A percentile compares a stretch with the other conserved stretches of the same genome.
Conservation (phyloP, 1,140 invertebrate species). For the Trachymyrmex cornetzi region DNA sequence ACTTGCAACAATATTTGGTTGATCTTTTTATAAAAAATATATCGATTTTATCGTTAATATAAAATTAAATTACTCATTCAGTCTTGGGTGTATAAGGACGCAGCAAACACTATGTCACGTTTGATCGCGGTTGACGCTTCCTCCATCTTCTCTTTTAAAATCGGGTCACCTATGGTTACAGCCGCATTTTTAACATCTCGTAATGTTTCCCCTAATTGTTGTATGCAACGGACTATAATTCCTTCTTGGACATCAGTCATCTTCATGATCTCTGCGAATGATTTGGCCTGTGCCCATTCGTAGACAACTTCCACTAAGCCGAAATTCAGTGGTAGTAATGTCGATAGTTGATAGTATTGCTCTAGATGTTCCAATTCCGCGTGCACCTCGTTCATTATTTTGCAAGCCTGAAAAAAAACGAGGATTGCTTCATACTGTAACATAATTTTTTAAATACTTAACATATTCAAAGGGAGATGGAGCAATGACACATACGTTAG, state of each 20-base stretch:
- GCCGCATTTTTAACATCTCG: slow-evolving; percentile 97
- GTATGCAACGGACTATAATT: slow-evolving; percentile 98
- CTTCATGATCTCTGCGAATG: slow-evolving; percentile 97
- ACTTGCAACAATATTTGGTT: slow-evolving; percentile 32
- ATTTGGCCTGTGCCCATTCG: slow-evolving; percentile 96
- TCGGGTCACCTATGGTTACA: slow-evolving; percentile 96
- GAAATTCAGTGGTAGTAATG: slow-evolving; percentile 93
- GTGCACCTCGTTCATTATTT: slow-evolving; percentile 79
- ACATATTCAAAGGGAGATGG: not conserved
- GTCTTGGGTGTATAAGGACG: slow-evolving; percentile 96
- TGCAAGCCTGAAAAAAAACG: slow-evolving; percentile 64
- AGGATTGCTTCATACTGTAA: not conserved
- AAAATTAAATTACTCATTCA: slow-evolving; percentile 54
- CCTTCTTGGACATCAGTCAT: slow-evolving; percentile 98
- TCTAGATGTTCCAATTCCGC: slow-evolving; percentile 79
- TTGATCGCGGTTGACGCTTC: slow-evolving; percentile 97
- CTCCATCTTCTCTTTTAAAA: slow-evolving; percentile 97
- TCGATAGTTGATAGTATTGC: slow-evolving; percentile 77
- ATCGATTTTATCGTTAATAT: slow-evolving; percentile 37
- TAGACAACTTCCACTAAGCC: slow-evolving; percentile 97
- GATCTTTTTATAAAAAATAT: slow-evolving; percentile 55
- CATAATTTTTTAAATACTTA: slow-evolving; percentile 1
- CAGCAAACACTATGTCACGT: slow-evolving; percentile 99
- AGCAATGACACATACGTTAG: slow-evolving; percentile 72
- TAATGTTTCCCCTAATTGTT: slow-evolving; percentile 97